Percentiles rank a stretch among this genome's conserved stretches.
Conservation (phyloP, 2,113 vertebrate species). For the Tonatia bakeri region DNA sequence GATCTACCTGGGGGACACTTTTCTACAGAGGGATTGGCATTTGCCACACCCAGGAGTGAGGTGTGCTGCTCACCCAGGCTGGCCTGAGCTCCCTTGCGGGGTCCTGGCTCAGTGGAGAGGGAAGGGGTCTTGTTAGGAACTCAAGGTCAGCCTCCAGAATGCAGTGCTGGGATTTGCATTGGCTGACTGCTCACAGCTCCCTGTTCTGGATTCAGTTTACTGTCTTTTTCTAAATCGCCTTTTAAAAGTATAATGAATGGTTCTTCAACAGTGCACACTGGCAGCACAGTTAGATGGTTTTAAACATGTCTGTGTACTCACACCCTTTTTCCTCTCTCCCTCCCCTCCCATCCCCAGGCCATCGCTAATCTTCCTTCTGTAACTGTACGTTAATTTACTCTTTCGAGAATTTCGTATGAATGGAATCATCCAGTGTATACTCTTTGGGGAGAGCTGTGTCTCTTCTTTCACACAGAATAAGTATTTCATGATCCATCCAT, state of each 20-base stretch:
- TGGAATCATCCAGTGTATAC: too few relatives aligned
- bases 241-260: background rate
- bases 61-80: background rate
- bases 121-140: background rate
- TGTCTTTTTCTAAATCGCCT: background rate
- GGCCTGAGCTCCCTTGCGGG: background rate
- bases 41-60: background rate
- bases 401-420: too few relatives aligned
- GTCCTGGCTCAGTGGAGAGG: background rate
- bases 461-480: background rate
- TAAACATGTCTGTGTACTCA: fast-evolving
- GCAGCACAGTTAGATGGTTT: background rate
- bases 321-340: background rate
- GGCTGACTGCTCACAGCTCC: background rate
- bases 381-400: background rate
- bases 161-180: too few relatives aligned
- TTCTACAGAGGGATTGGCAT: background rate
- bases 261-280: background rate
- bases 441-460: background rate
- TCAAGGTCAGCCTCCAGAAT: background rate
- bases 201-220: background rate
- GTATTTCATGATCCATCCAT: background rate
- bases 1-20: background rate
- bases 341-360: background rate
- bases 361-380: background rate